These are phyloP conservation scores for Meloidogyne floridensis DNA, from an alignment of 1,140 invertebrate species.

Conservation along the genomic window DNA sequence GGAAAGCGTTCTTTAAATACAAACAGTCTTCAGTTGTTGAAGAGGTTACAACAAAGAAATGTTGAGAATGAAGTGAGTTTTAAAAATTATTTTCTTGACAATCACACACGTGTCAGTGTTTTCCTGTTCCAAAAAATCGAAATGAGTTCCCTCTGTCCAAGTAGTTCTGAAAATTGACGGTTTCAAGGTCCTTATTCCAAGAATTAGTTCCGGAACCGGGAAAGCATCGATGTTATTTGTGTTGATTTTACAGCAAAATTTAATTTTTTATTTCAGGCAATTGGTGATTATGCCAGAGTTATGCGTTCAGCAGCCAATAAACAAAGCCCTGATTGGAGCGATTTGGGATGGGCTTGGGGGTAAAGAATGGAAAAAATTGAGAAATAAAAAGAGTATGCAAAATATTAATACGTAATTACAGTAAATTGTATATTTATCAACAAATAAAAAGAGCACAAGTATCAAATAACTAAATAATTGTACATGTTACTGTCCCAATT, in stretches of 20 bases:
- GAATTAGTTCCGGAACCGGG: too few species aligned
- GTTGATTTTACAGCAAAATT: too few species aligned
- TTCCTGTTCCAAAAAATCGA: too few species aligned
- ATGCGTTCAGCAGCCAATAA: conserved; percentile 29
- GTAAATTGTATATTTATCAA: neutral
- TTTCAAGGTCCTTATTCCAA: too few species aligned
- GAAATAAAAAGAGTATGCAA: neutral
- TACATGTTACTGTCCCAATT: too few species aligned
- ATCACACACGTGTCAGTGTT: too few species aligned
- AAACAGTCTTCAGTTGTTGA: neutral
- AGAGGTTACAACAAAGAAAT: neutral
- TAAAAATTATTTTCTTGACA: neutral
- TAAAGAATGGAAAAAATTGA: conserved; percentile 13
- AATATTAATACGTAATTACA: neutral
- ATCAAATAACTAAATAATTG: too few species aligned
- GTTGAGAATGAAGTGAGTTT: neutral
- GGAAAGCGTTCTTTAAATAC: neutral
- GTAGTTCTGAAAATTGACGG: too few species aligned
- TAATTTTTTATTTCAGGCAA: neutral
- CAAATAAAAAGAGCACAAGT: too few species aligned
- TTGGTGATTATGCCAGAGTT: conserved; percentile 15
- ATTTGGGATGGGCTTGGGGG: conserved; percentile 55
- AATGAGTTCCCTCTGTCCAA: too few species aligned
- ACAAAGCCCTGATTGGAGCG: conserved; percentile 52
- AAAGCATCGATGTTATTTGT: too few species aligned